Evolutionary conservation across 2,888 invertebrate species (phyloP), one percentile per base, ranked within the genome.

Genomic region (Xestia xanthographa): DNA sequence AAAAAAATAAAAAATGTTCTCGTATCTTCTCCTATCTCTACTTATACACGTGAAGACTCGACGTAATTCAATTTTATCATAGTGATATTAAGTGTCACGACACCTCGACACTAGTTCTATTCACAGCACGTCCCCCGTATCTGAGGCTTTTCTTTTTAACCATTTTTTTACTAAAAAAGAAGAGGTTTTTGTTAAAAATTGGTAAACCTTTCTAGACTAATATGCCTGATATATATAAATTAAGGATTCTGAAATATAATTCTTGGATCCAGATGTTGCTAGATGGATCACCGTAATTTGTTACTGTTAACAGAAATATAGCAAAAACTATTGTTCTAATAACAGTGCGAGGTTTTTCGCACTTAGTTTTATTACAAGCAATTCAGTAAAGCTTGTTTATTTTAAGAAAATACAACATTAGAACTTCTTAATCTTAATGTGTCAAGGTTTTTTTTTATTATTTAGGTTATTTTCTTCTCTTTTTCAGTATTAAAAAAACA

Each of bases 11-110:
- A 60, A 29, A 29, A 6, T 9, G 0, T 12, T 17, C 17, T 38
- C 11, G 22, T 50, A 45, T 58, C 20, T 69, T 72, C 53, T 75
- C 34, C 90, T 85, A 68, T 82, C 90, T 38, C 41, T 92, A 87
- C 89, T 11, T 66, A 77, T 72, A 65, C 70, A 65, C 70, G 82
- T 79, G 83, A 85, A 88, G 90, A 88, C 88, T 58, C 58, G 73
- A 45, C 62, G 77, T 87, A 86, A 95, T 95, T 94, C 92, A 93
- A 94, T 94, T 94, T 94, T 92, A 93, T 93, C 92, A 91, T 91
- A 93, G 91, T 92, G 92, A 92, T 93, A 93, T 94, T 94, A 93
- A 94, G 92, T 91, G 92, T 91, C 87, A 86, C 82, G 91, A 92
- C 93, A 92, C 92, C 90, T 90, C 86, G 70, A 75, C 75, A 83